A percentile compares a stretch with the other conserved stretches of the same genome.
These are phyloP conservation scores for Agonopterix arenella DNA, from an alignment of 2,888 invertebrate genomes.

Conservation along the genomic window DNA sequence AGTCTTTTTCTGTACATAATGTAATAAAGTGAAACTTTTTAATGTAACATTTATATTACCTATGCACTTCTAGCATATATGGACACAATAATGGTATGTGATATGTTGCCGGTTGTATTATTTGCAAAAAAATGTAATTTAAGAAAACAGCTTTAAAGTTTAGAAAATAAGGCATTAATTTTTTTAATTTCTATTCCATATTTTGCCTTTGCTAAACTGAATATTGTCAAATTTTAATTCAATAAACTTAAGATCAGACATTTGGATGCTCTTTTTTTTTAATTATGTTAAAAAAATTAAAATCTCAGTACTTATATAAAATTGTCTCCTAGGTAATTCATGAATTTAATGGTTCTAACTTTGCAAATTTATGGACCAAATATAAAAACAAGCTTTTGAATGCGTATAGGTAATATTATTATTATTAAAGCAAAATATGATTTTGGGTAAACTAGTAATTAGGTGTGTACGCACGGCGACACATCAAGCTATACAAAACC, in stretches of 20 bases:
- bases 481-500: no score
- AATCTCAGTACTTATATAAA: no score
- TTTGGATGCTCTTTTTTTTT: no score
- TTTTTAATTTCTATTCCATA: no score
- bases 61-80: neutral
- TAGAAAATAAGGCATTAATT: conserved; percentile 18
- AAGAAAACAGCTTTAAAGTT: conserved; percentile 37
- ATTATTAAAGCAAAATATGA: conserved; percentile 17
- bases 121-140: conserved; percentile 31
- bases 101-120: conserved; percentile 61
- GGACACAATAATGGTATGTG: conserved; percentile 40
- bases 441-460: neutral
- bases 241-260: no score
- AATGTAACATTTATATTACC: neutral
- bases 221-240: no score
- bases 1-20: no score
- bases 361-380: conserved; percentile 18
- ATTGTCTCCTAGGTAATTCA: no score
- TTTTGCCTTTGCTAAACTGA: no score
- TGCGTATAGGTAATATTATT: conserved; percentile 1
- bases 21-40: no score
- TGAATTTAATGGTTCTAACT: neutral
- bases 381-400: conserved; percentile 12
- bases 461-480: no score
- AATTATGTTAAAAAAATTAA: no score